Conservation (phyloP, 1,140 invertebrate genomes). For the Cydia amplana region DNA sequence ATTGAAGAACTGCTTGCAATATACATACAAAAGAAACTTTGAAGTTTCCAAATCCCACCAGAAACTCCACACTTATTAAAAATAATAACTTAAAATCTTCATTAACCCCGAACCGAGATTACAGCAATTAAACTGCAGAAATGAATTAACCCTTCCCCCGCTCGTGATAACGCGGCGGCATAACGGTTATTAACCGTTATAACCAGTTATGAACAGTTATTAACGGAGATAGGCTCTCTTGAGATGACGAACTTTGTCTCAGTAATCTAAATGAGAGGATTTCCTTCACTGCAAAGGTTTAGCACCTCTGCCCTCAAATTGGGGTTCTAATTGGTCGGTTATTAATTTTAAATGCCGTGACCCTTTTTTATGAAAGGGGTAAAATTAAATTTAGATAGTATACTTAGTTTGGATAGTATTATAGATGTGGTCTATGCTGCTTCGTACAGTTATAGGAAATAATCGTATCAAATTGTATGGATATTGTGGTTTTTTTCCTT, state of each 20-base stretch:
- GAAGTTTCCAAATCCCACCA: too few relatives aligned
- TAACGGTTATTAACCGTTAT: slow-evolving; percentile 23
- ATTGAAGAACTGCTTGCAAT: too few relatives aligned
- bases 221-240: slow-evolving; percentile 25
- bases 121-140: slow-evolving; percentile 21
- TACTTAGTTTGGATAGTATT: too few relatives aligned
- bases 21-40: too few relatives aligned
- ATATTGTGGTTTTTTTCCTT: too few relatives aligned
- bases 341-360: neutral
- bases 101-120: slow-evolving; percentile 26
- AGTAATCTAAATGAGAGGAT: neutral
- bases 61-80: neutral
- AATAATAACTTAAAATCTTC: slow-evolving; percentile 26
- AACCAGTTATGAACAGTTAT: slow-evolving; percentile 16
- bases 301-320: slow-evolving; percentile 13
- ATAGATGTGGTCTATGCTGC: too few relatives aligned
- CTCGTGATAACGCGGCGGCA: neutral
- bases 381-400: too few relatives aligned
- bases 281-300: neutral
- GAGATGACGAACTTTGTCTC: slow-evolving; percentile 10
- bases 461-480: too few relatives aligned
- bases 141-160: slow-evolving; percentile 26
- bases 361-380: neutral
- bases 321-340: slow-evolving; percentile 7
- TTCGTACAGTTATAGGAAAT: too few relatives aligned